Evolutionary conservation across 2,113 vertebrate genomes (phyloP).

Genomic region (Bujurquina vittata): DNA sequence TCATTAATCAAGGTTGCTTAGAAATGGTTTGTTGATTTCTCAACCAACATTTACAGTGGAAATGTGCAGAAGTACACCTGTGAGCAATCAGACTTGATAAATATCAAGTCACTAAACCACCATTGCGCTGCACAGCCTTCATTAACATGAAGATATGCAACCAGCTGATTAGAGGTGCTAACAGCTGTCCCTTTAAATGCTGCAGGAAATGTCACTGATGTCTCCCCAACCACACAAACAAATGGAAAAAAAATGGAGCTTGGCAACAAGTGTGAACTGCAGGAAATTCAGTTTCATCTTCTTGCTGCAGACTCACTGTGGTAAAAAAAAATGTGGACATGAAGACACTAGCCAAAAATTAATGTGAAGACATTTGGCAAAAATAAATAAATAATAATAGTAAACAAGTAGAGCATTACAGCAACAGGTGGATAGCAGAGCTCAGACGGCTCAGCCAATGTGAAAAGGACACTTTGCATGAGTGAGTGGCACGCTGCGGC

Average conservation of each 20-base stretch:
- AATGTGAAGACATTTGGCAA: slow-evolving; percentile 3
- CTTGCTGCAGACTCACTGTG: neutral
- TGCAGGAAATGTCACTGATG: slow-evolving; percentile 39
- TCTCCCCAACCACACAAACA: slow-evolving; percentile 1
- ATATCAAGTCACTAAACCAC: neutral
- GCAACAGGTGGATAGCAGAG: neutral
- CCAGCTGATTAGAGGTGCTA: slow-evolving; percentile 35
- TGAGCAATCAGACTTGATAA: neutral
- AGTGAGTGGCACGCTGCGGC: neutral
- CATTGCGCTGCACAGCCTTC: neutral
- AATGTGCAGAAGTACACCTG: slow-evolving; percentile 17
- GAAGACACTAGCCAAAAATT: neutral
- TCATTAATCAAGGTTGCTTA: slow-evolving; percentile 39
- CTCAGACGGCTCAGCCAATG: slow-evolving; percentile 9
- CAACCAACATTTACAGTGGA: slow-evolving; percentile 1
- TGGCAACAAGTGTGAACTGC: slow-evolving; percentile 12
- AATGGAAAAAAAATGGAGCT: slow-evolving; percentile 10
- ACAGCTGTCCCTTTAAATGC: slow-evolving; percentile 20
- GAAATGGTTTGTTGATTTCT: slow-evolving; percentile 9
- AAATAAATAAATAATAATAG: neutral
- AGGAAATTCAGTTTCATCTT: slow-evolving; percentile 22
- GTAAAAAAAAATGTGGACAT: neutral
- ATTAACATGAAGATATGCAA: slow-evolving; percentile 32
- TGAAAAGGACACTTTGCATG: slow-evolving; percentile 9
- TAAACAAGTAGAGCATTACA: slow-evolving; percentile 24